Base-by-base conservation (phyloP, 2,113 vertebrate species). In the Anser brachyrhynchus region DNA sequence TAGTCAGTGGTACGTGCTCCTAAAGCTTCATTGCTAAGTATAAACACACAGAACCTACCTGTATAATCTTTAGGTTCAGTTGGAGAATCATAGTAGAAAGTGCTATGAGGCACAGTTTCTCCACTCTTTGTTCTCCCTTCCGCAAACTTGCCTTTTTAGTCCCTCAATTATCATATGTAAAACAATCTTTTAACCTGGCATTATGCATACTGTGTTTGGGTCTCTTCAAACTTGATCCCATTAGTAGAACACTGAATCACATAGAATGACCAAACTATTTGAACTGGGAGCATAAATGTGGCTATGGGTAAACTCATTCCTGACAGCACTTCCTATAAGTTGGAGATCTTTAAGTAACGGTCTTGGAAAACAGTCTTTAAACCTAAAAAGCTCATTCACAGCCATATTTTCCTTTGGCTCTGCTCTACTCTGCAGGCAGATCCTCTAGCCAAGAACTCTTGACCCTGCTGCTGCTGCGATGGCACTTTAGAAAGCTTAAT, bases 401-500 rank as follows among this genome's bases (percentile, higher is more conserved):
- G 46, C 25, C n/a, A 31, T 0, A 1, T 84, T 90, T 88, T 95
- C 35, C 51, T 90, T 88, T 54, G 55, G 11, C 52, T 87, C n/a
- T 81, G 18, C 43, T 71, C 6, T 46, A 37, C 31, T 90, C 75
- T 91, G 87, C 35, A 90, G 58, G 33, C 51, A 89, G 83, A 92
- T 29, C 61, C 79, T 71, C 65, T 72, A 87, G 80, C n/a, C 80
- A 82, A 59, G 76, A 80, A 59, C 72, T 65, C 73, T 57, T 78
- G 85, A 91, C 79, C 92, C 37, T 54, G 14, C 31, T 85, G 44
- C 66, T 79, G 78, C 72, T 93, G 76, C 29, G 54, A 33, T 76
- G 75, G 84, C 69, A 66, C 58, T 59, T 97, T 59, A 55, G 84
- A 94, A 93, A 96, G 76, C 88, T 90, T 26, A 93, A 90, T 75